These are phyloP conservation scores for Indri indri DNA, from an alignment of 2,113 vertebrate genomes.

Conservation along the genomic window DNA sequence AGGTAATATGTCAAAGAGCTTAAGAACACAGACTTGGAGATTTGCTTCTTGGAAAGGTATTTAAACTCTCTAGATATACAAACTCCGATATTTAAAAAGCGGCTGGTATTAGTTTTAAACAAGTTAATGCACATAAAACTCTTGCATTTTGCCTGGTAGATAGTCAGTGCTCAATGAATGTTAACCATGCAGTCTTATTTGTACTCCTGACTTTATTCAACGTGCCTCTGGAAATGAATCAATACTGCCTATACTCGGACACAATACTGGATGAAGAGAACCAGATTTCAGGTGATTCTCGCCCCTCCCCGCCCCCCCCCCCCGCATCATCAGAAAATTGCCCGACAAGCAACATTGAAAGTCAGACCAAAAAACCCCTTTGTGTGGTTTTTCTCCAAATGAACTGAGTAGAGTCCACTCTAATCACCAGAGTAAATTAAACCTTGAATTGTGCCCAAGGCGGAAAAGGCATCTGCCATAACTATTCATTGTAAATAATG, in stretches of 20 bases:
- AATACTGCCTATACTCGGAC: neutral
- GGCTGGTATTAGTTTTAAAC: neutral
- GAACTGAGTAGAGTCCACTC: conserved; percentile 23
- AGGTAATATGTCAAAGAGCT: neutral
- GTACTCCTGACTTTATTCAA: neutral
- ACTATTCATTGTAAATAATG: neutral
- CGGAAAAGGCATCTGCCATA: neutral
- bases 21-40: neutral
- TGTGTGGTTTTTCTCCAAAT: conserved; percentile 38
- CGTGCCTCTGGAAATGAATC: neutral
- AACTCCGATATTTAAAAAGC: neutral
- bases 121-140: neutral
- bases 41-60: neutral
- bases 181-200: neutral
- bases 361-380: neutral
- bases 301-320: neutral
- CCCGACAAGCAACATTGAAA: neutral
- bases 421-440: neutral
- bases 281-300: neutral
- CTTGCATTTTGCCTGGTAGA: neutral
- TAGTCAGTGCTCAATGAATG: neutral
- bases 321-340: neutral
- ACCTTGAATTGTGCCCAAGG: neutral
- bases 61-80: neutral
- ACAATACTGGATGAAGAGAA: neutral